Evolutionary conservation across 2,113 vertebrate genomes (phyloP).

Genomic region (Odocoileus virginianus): DNA sequence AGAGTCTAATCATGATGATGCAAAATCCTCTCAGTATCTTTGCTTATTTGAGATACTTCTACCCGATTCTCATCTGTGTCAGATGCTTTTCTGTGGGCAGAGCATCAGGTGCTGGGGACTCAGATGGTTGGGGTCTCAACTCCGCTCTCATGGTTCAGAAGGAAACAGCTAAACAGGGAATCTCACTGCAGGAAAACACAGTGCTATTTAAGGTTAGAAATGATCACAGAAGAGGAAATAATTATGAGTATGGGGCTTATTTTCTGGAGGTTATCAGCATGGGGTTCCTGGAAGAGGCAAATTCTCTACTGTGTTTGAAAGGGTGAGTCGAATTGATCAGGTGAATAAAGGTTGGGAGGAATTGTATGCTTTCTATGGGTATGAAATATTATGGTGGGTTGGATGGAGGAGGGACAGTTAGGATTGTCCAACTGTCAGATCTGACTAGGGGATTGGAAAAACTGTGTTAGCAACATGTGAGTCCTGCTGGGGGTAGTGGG

Average conservation of each 20-base stretch:
- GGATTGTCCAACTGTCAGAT: background rate
- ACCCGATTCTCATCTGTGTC: background rate
- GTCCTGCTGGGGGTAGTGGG: background rate
- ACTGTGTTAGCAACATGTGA: background rate
- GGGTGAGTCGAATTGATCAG: background rate
- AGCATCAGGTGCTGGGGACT: background rate
- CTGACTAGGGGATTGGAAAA: background rate
- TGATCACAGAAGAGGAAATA: background rate
- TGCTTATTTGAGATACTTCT: background rate
- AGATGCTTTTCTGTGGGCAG: background rate
- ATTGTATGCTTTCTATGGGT: background rate
- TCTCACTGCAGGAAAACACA: background rate
- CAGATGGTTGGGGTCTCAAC: background rate
- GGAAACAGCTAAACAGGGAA: background rate
- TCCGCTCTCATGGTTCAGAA: background rate
- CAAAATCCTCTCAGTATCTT: background rate
- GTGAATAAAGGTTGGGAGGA: background rate
- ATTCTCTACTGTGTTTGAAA: background rate
- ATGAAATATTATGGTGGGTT: background rate
- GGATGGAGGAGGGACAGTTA: background rate
- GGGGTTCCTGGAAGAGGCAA: background rate
- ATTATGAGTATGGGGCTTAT: background rate
- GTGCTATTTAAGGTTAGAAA: background rate
- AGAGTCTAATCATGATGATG: background rate
- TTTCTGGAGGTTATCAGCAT: background rate